These are phyloP conservation scores for Brachyalestes nurse DNA, from an alignment of 2,797 vertebrate species.

Conservation along the genomic window DNA sequence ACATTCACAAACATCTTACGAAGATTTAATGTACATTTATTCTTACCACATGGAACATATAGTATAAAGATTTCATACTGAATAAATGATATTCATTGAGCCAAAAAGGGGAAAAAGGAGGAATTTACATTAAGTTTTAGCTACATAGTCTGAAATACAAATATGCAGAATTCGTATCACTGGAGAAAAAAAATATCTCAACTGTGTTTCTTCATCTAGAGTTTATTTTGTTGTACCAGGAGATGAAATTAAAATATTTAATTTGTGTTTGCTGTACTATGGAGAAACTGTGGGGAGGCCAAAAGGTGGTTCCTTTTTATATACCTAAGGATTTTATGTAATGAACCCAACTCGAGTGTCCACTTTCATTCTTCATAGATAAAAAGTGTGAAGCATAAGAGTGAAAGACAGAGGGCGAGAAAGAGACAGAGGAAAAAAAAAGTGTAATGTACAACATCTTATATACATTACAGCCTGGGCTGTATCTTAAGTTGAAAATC, in stretches of 20 bases:
- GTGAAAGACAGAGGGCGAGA: conserved; percentile 85
- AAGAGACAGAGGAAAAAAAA: conserved; percentile 72
- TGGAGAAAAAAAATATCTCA: conserved; percentile 94
- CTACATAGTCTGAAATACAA: conserved; percentile 99
- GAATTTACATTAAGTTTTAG: conserved; percentile 99
- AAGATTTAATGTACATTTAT: conserved; percentile 99
- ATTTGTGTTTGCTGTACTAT: conserved; percentile 74
- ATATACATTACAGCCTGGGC: conserved; percentile 98
- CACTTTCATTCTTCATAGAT: conserved; percentile 77
- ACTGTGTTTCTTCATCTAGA: conserved; percentile 96
- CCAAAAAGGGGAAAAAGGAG: conserved; percentile 98
- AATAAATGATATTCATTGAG: conserved; percentile 99
- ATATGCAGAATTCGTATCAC: conserved; percentile 99
- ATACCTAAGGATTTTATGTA: conserved; percentile 72
- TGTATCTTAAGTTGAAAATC: conserved; percentile 98
- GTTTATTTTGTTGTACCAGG: conserved; percentile 84
- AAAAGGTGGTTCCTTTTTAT: conserved; percentile 73
- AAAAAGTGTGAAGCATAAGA: conserved; percentile 79
- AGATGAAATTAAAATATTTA: conserved; percentile 74
- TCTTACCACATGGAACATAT: conserved; percentile 99
- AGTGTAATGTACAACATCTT: conserved; percentile 99
- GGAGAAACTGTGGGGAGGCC: conserved; percentile 73
- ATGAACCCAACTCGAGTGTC: conserved; percentile 83
- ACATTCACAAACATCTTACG: conserved; percentile 97
- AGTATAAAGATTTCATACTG: conserved; percentile 99